Evolutionary conservation across 2,113 vertebrate species (phyloP), one percentile per base, ranked within the genome.

Genomic region (Zootoca vivipara): DNA sequence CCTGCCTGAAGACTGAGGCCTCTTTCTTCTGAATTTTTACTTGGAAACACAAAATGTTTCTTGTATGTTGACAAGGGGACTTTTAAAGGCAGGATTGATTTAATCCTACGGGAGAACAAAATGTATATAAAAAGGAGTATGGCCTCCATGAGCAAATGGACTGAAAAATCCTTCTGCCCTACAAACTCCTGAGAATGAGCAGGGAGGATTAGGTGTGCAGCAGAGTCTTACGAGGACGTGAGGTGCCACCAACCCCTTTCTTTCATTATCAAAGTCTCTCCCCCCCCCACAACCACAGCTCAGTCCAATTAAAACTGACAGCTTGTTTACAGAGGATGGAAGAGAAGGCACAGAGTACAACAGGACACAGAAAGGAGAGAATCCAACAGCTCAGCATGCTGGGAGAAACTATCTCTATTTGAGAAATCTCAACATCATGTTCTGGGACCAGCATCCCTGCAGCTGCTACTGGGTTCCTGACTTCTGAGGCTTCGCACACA

Each of bases 241-340:
- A 86, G 73, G n/a, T 87, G 74, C 52, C 90, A 78, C 65, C 65
- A 24, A 33, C 79, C 13, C 22, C 26, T 56, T 82, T 88, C 83
- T 2, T 91, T 84, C 85, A 52, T 46, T 81, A 42, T 73, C 64
- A 75, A 42, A 85, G 3, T 30, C 30, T 46, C 26, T 67, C 35
- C 22, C 33, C 58, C 77, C 0, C 35, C n/a, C n/a, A n/a, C n/a
- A n/a, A 18, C 74, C 62, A 64, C 73, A 84, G 70, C 65, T 89
- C 91, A 92, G 35, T 65, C 46, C 89, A 35, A 86, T 89, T 74
- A 74, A 85, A 88, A 46, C 87, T 91, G 93, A 93, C 92, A 93
- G 75, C 35, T 58, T 58, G 28, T 79, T 92, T 86, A 78, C 87
- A 90, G 90, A 3, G 3, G 89, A 87, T 78, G 86, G 20, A 65